Conservation (phyloP, 2,888 invertebrate species). For the Chymomyza procnemis region DNA sequence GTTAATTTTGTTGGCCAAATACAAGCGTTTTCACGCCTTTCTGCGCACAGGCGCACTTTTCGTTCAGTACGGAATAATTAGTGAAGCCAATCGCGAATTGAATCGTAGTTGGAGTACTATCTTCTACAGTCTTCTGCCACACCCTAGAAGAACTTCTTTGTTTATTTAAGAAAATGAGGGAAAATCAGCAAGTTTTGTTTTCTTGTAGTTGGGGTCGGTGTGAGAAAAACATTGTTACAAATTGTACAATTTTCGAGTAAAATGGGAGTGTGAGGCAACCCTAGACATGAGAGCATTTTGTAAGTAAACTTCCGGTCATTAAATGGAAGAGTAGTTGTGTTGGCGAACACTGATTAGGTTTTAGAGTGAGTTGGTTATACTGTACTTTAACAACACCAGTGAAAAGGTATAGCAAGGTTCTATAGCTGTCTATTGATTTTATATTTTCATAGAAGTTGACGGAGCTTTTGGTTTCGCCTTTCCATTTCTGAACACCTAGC, state of each 20-base stretch:
- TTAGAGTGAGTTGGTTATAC: neutral
- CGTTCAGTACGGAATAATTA: conserved; percentile 9
- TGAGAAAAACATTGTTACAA: conserved; percentile 63
- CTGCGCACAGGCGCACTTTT: conserved; percentile 47
- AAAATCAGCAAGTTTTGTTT: conserved; percentile 54
- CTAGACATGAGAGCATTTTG: conserved; percentile 41
- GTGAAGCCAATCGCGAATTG: conserved; percentile 54
- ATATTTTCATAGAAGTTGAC: too few species aligned
- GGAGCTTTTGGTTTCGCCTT: too few species aligned
- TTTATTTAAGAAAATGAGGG: conserved; percentile 66
- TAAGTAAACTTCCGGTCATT: conserved; percentile 61
- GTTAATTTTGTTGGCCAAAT: conserved; percentile 66
- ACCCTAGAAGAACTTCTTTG: conserved; percentile 54
- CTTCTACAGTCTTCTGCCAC: conserved; percentile 48
- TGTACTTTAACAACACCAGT: too few species aligned
- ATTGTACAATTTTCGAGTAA: conserved; percentile 45
- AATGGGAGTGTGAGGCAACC: neutral
- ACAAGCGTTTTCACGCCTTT: conserved; percentile 73
- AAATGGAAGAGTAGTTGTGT: neutral
- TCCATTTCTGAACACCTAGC: too few species aligned
- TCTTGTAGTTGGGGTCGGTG: conserved; percentile 46
- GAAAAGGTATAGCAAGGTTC: too few species aligned
- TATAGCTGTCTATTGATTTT: too few species aligned
- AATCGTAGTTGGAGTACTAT: conserved; percentile 48
- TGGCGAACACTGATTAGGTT: neutral